These are phyloP conservation scores for Dasyurus viverrinus DNA, from an alignment of 2,113 vertebrate genomes.

Conservation along the genomic window DNA sequence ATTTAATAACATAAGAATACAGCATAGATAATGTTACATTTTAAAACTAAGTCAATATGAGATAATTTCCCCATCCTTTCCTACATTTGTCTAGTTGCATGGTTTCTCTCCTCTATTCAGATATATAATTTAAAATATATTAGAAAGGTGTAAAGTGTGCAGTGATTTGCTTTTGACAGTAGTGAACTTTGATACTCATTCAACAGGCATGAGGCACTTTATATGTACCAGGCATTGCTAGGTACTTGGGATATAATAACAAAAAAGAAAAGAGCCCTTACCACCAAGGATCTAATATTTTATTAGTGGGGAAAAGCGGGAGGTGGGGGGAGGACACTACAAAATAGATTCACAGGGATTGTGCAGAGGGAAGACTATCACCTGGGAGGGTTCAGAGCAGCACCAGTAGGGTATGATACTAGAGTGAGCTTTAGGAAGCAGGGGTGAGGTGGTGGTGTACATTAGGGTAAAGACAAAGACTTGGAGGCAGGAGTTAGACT, in stretches of 20 bases:
- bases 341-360: not conserved
- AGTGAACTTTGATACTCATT: not conserved
- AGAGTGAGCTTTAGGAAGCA: too few relatives aligned
- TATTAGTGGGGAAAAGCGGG: not conserved
- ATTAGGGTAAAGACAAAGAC: not conserved
- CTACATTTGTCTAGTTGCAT: not conserved
- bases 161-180: not conserved
- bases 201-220: not conserved
- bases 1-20: not conserved
- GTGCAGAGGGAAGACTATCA: not conserved
- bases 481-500: not conserved
- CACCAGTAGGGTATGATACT: not conserved
- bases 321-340: too few relatives aligned
- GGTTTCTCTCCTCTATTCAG: not conserved
- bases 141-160: not conserved
- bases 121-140: not conserved
- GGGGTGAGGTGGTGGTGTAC: not conserved
- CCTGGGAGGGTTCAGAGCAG: not conserved
- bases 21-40: not conserved
- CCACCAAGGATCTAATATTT: not conserved
- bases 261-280: not conserved
- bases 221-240: not conserved
- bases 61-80: not conserved
- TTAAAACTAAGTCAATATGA: not conserved
- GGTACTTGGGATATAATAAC: not conserved